Conservation (phyloP, 1,140 invertebrate genomes). For the Macrocentrus cingulum region DNA sequence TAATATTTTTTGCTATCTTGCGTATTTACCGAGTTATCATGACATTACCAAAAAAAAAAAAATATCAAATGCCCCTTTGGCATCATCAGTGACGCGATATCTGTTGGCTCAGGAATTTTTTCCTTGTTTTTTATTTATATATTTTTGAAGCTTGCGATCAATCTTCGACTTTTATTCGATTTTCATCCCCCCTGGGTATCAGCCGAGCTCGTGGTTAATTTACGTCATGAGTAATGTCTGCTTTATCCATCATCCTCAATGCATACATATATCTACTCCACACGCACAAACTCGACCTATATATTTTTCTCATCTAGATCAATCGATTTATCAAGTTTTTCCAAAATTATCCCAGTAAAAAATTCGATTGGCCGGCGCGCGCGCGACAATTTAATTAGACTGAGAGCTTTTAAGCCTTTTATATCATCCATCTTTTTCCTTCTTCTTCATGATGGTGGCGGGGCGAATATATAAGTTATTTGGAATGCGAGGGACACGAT, state of each 20-base stretch:
- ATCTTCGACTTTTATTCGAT: no score
- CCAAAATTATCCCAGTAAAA: background rate
- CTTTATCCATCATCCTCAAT: conserved; percentile 16
- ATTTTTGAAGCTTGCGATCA: background rate
- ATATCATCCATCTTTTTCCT: background rate
- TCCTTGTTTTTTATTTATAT: no score
- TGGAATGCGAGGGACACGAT: conserved; percentile 23
- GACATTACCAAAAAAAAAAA: no score
- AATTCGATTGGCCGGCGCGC: no score
- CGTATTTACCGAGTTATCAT: no score
- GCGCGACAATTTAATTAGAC: conserved; percentile 26
- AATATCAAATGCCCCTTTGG: no score
- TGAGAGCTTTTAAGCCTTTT: conserved; percentile 21
- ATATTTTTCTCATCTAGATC: background rate
- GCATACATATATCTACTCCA: background rate
- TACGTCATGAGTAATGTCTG: conserved; percentile 16
- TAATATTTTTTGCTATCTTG: no score
- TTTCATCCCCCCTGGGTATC: background rate
- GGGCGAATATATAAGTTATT: conserved; percentile 25
- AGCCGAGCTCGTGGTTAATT: conserved; percentile 8
- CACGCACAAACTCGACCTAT: conserved; percentile 20
- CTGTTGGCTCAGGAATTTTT: no score
- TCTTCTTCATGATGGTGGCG: background rate
- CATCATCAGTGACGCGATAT: no score
- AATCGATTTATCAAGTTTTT: background rate